Base-by-base conservation (phyloP, 2,888 invertebrate genomes). In the Cheilosia pagana region DNA sequence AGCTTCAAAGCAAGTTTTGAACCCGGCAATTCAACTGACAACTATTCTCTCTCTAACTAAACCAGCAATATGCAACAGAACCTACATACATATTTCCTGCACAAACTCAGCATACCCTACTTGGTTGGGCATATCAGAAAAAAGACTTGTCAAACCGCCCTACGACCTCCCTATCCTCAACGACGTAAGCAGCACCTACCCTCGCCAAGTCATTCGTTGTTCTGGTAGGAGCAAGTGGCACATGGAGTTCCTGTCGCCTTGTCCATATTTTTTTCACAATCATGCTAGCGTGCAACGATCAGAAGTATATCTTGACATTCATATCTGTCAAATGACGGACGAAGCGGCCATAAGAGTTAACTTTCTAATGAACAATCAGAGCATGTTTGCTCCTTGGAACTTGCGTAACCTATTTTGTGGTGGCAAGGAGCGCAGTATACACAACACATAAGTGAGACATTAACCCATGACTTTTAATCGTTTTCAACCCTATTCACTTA, bases 391-490 rank as follows among this genome's bases (percentile, higher is more conserved):
- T 16, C 8, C 35, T 14, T 23, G 23, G 45, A 31, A 60, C 43
- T 16, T 12, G 25, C 3, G 6, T 12, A 45, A 6, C n/a, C n/a
- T 7, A 3, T 14, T 53, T 12, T 2, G n/a, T 25, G 14, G 1
- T 1, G 19, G 19, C 21, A 5, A 43, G 39, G 3, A 60, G 10
- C 12, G 10, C 8, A 3, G 10, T 21, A 28, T 5, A 23, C 50
- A 12, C 23, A 12, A 35, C 21, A 39, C 14, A 68, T 71, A 72
- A 76, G 65, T 82, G 76, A 67, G 76, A 53, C 60, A 76, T 82
- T 71, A 71, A 71, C 48, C 60, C 35, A 60, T 50, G 76, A 62
- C 65, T 72, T 67, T 72, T 60, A 82, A 76, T 82, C 71, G 76
- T 48, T 76, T 59, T 59, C 57, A 63, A 23, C 19, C 65, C 71